Base-by-base conservation (phyloP, 2,888 invertebrate genomes). In the Melanostoma mellinum region DNA sequence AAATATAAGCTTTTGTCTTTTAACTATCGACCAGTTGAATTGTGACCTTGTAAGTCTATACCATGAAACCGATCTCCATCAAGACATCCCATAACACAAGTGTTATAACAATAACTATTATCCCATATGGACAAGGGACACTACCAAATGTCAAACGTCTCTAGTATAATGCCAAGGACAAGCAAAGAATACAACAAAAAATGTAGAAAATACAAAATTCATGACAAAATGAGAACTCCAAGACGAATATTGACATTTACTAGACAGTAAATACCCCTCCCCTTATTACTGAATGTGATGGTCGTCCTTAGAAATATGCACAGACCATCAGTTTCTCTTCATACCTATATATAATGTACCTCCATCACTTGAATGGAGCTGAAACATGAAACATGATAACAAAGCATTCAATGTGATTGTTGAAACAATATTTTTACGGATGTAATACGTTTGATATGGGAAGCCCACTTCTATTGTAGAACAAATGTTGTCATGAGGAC, bases 121-220 rank as follows among this genome's bases (percentile, higher is more conserved):
- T 53, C 3, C 8, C 55, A 46, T 60, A 6, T 10, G 44, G 44
- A 44, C 42, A 20, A 20, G 20, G 20, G 44, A 61, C 60, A 61
- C 69, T 60, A 61, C 48, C 10, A 69, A 76, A 76, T 69, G 69
- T 61, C 48, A 76, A 56, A 69, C 63, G n/a, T n/a, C 68, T 69
- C 61, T 38, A n/a, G 36, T n/a, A 30, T 42, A 53, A 68, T 60
- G 58, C 68, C 60, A 46, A 60, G 52, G 72, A 33, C 53, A 38
- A 55, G n/a, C 9, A 36, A 60, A 20, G 60, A 40, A 60, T 40
- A 69, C 35, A 20, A 20, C 0, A 20, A 20, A 20, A 20, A 20
- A 20, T 20, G 20, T 20, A 20, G 20, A 20, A 20, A 20, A 42
- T 4, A 44, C 8, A 53, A 44, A 53, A 10, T 52, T 58, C 6